phyloP scores from a whole-genome alignment of 2,888 invertebrate genomes.

The Sminthurides aquaticus region DNA sequence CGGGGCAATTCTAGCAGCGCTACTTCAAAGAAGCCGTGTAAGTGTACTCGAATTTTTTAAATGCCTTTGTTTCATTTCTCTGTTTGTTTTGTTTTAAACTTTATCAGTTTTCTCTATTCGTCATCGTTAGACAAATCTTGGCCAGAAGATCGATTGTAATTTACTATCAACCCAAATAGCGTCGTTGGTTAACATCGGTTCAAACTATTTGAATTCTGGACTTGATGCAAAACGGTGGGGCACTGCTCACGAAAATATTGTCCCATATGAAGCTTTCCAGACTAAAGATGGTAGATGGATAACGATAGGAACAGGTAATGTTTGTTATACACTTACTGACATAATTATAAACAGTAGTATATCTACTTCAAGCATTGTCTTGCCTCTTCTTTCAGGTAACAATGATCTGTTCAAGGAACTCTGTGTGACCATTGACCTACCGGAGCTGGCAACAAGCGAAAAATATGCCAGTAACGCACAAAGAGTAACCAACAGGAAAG shows the following conservation, averaged over 20 bases:
- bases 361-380: no score
- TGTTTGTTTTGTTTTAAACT: background rate
- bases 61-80: background rate
- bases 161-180: slow-evolving; percentile 88
- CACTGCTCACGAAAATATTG: slow-evolving; percentile 89
- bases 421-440: slow-evolving; percentile 57
- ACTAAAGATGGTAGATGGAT: slow-evolving; percentile 69
- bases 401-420: slow-evolving; percentile 64
- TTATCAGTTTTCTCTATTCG: background rate
- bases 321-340: no score
- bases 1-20: slow-evolving; percentile 86
- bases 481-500: slow-evolving; percentile 68
- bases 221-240: slow-evolving; percentile 73
- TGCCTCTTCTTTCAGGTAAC: slow-evolving; percentile 32
- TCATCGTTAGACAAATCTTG: slow-evolving; percentile 58
- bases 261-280: slow-evolving; percentile 85
- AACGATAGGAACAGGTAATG: slow-evolving; percentile 76
- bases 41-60: background rate
- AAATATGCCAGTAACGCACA: slow-evolving; percentile 64
- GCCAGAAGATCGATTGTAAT: slow-evolving; percentile 89
- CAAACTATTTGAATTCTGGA: slow-evolving; percentile 80
- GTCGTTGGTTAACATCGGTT: slow-evolving; percentile 77
- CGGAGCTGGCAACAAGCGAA: slow-evolving; percentile 56
- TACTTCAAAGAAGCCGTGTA: slow-evolving; percentile 60
- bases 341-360: no score